These are phyloP conservation scores for Potorous gilbertii DNA, from an alignment of 2,797 vertebrate genomes.

Conservation along the genomic window DNA sequence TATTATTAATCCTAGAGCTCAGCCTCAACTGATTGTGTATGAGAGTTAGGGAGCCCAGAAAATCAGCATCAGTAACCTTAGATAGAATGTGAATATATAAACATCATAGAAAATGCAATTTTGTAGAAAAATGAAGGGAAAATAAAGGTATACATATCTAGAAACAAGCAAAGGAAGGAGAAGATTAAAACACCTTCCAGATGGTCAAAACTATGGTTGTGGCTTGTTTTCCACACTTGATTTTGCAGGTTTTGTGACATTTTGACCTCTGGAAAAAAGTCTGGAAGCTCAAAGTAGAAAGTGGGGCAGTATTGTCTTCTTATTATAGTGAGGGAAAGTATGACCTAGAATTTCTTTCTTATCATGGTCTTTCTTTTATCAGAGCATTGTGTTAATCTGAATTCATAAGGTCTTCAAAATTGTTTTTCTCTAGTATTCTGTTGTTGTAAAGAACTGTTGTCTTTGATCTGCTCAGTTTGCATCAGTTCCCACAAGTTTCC, in stretches of 20 bases:
- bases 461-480: background rate
- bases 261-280: background rate
- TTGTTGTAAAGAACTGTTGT: background rate
- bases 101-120: background rate
- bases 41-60: background rate
- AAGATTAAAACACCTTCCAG: background rate
- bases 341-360: background rate
- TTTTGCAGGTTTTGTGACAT: background rate
- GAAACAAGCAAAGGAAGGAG: background rate
- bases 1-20: background rate
- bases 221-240: background rate
- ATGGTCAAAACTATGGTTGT: background rate
- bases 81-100: background rate
- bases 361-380: background rate
- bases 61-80: background rate
- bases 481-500: background rate
- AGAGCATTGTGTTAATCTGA: background rate
- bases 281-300: background rate
- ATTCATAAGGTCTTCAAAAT: background rate
- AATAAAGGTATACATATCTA: background rate
- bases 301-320: background rate
- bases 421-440: background rate
- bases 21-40: background rate
- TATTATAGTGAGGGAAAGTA: background rate
- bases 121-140: background rate